These are phyloP conservation scores for Sarcoramphus papa DNA, from an alignment of 2,797 vertebrate species.

Conservation along the genomic window DNA sequence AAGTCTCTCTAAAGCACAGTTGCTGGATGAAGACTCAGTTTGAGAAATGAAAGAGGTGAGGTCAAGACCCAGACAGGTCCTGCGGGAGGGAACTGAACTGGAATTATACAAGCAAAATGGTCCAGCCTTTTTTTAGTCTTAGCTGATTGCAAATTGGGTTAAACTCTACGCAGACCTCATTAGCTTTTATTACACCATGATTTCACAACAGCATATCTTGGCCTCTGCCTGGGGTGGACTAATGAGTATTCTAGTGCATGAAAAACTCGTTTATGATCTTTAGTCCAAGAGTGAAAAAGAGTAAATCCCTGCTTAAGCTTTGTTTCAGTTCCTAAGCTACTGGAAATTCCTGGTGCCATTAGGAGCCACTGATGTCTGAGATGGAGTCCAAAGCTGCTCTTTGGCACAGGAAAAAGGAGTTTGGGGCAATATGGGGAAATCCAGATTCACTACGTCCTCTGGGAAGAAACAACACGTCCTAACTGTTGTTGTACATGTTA, in stretches of 20 bases:
- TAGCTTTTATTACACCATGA: slow-evolving; percentile 51
- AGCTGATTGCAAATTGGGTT: slow-evolving; percentile 35
- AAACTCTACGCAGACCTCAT: slow-evolving; percentile 19
- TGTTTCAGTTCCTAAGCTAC: slow-evolving; percentile 35
- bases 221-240: slow-evolving; percentile 12
- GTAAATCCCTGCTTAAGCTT: slow-evolving; percentile 37
- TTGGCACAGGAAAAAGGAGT: slow-evolving; percentile 15
- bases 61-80: slow-evolving; percentile 15
- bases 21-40: neutral
- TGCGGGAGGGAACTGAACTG: neutral
- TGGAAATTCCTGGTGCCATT: slow-evolving; percentile 43
- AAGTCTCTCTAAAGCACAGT: neutral
- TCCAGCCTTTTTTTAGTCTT: slow-evolving; percentile 12
- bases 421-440: slow-evolving; percentile 29
- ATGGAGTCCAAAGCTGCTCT: slow-evolving; percentile 28
- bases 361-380: slow-evolving; percentile 16
- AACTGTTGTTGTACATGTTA: neutral
- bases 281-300: slow-evolving; percentile 43
- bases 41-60: slow-evolving; percentile 3
- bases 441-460: neutral
- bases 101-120: neutral
- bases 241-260: slow-evolving; percentile 42
- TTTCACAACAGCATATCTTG: slow-evolving; percentile 53
- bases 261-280: slow-evolving; percentile 48
- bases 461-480: slow-evolving; percentile 22